Evolutionary conservation across 2,113 vertebrate genomes (phyloP), one percentile per base, ranked within the genome.

Genomic region (Ochotona princeps): DNA sequence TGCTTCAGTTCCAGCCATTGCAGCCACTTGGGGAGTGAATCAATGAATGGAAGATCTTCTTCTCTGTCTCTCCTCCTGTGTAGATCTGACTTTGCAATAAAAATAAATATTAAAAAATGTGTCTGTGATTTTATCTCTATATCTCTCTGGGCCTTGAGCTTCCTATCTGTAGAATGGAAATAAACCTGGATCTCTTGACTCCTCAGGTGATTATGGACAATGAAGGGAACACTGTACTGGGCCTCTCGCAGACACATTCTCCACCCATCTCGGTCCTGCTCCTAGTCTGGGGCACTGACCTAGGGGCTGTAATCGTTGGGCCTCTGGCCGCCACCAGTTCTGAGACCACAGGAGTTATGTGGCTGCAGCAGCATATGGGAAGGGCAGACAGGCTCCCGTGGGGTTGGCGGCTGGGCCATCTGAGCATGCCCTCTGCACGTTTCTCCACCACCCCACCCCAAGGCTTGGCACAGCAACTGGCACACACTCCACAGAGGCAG

Each of bases 381-480:
- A 11, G 44, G 18, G 61, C 63, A 30, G 12, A 30, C 74, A 30
- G 63, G 67, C 28, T 86, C 23, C 9, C 11, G 80, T 6, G 38
- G 38, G 38, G 38, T 44, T 6, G 38, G 38, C 38, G 6, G 38
- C 38, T 44, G 38, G 38, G 38, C 38, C 38, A 44, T 44, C 38
- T 44, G 38, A 44, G 38, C 38, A 44, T 17, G 35, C n/a, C 12
- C 12, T 12, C 18, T 67, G 57, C 13, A 54, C 6, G 38, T 32
- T 30, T 73, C 6, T 11, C 7, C 10, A 8, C 7, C 2, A 4
- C 28, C 11, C 9, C 2, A 2, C 28, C 21, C 8, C 17, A 17
- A n/a, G 57, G n/a, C 35, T 6, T 2, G 32, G 32, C 30, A 7
- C 10, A 23, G 69, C 11, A 15, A 23, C 66, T 38, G 44, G 70